Conservation (phyloP, 2,888 invertebrate genomes). For the Thymelicus acteon region DNA sequence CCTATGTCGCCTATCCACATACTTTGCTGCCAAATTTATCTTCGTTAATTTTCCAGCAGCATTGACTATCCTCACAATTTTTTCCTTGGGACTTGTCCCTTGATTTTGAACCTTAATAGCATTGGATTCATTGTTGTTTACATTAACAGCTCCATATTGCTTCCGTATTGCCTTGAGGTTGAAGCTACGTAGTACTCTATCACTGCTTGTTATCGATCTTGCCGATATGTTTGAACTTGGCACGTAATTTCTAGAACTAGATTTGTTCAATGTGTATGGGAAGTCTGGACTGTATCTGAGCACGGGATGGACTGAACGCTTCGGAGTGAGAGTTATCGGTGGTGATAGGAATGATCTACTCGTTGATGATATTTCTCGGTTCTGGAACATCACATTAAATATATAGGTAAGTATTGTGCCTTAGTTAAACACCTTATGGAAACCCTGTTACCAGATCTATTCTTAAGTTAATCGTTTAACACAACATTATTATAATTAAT, state of each 20-base stretch:
- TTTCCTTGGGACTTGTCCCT: conserved; percentile 39
- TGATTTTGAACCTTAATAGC: conserved; percentile 44
- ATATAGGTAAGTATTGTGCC: not conserved
- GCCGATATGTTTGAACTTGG: conserved; percentile 23
- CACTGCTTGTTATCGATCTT: conserved; percentile 46
- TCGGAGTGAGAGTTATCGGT: conserved; percentile 59
- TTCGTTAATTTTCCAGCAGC: conserved; percentile 37
- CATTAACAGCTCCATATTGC: conserved; percentile 45
- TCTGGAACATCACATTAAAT: conserved; percentile 49
- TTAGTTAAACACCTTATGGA: no score
- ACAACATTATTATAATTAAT: no score
- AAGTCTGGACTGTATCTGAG: conserved; percentile 50
- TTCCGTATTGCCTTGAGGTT: conserved; percentile 46
- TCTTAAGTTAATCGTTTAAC: no score
- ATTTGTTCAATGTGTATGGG: conserved; percentile 43
- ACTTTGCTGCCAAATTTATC: conserved; percentile 43
- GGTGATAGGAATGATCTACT: conserved; percentile 55
- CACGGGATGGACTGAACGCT: conserved; percentile 45
- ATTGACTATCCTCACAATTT: conserved; percentile 42
- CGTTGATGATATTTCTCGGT: conserved; percentile 58
- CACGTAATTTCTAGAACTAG: conserved; percentile 43
- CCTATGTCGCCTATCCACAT: conserved; percentile 42
- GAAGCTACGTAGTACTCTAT: conserved; percentile 64
- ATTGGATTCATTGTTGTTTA: conserved; percentile 42
- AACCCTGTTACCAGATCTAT: no score